A percentile compares a stretch with the other conserved stretches of the same genome.
phyloP scores from a whole-genome alignment of 2,888 invertebrate genomes.

The Lordiphosa andalusiaca region DNA sequence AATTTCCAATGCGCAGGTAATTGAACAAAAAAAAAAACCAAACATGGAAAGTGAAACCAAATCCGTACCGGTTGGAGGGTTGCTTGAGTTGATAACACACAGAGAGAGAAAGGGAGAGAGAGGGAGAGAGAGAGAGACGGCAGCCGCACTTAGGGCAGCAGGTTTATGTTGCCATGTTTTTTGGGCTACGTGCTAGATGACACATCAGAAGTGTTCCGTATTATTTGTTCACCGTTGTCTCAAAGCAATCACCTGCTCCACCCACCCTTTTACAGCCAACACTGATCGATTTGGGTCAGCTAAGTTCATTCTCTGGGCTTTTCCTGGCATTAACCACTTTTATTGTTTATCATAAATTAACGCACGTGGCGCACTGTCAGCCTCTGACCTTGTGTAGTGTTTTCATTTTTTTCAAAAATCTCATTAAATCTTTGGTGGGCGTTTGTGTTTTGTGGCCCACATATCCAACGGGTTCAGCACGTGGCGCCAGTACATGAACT shows the following conservation, averaged over 20 bases:
- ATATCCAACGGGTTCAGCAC: constrained; percentile 21
- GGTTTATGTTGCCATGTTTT: constrained; percentile 14
- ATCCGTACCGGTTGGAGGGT: constrained; percentile 47
- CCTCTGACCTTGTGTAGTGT: constrained; percentile 8
- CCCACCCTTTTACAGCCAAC: background rate
- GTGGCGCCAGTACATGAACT: constrained; percentile 40
- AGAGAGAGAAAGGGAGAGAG: background rate
- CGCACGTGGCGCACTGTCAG: constrained; percentile 33
- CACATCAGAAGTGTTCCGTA: constrained; percentile 43
- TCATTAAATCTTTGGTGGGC: constrained; percentile 8
- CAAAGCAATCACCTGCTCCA: background rate
- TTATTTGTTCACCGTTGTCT: constrained; percentile 13
- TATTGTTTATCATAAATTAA: constrained; percentile 36
- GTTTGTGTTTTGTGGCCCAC: constrained; percentile 19
- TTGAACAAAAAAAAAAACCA: background rate
- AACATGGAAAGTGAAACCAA: constrained; percentile 21
- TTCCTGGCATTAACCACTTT: constrained; percentile 5
- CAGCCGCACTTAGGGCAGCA: constrained; percentile 52
- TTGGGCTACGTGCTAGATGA: constrained; percentile 64
- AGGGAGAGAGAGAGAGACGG: constrained; percentile 5
- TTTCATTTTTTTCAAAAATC: background rate
- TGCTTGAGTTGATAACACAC: constrained; percentile 31
- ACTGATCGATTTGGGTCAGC: constrained; percentile 35
- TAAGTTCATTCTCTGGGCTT: constrained; percentile 12
- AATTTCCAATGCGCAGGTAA: constrained; percentile 55